phyloP scores from a whole-genome alignment of 1,140 invertebrate species.

The Danaus plexippus region DNA sequence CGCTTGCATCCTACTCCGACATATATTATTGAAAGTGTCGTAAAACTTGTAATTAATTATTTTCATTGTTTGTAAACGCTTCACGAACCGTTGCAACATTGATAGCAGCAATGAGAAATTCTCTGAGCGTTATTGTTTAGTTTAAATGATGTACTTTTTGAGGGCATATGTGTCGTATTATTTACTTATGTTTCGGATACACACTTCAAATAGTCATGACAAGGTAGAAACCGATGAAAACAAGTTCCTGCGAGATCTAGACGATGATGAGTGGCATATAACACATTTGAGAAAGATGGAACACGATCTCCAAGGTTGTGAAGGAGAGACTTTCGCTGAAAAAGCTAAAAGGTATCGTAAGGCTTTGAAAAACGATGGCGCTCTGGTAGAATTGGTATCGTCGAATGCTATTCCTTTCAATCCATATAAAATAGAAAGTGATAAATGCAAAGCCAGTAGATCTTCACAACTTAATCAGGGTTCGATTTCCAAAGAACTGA shows the following conservation, averaged over 20 bases:
- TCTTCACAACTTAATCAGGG: conserved; percentile 3
- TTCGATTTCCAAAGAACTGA: conserved; percentile 1
- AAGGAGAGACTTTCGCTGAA: conserved; percentile 32
- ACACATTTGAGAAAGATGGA: conserved; percentile 33
- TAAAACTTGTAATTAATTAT: too few species aligned
- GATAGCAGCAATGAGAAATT: too few species aligned
- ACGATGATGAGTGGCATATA: conserved; percentile 43
- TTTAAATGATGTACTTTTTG: not conserved
- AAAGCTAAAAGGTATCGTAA: conserved; percentile 33
- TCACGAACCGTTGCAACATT: too few species aligned
- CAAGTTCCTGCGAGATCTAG: conserved; percentile 32
- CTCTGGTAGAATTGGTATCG: conserved; percentile 42
- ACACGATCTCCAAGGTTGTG: conserved; percentile 22
- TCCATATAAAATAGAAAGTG: conserved; percentile 20
- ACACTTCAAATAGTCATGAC: not conserved
- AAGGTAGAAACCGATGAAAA: conserved; percentile 10
- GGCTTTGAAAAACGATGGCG: conserved; percentile 34
- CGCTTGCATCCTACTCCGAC: too few species aligned
- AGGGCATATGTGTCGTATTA: conserved; percentile 7
- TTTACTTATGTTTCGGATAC: not conserved
- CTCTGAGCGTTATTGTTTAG: too few species aligned
- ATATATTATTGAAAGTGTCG: too few species aligned
- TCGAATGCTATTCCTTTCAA: conserved; percentile 34
- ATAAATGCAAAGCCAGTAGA: conserved; percentile 19
- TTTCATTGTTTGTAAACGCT: too few species aligned